These are phyloP conservation scores for Epiperipatus broadwayi DNA, from an alignment of 2,888 invertebrate species.

Conservation along the genomic window DNA sequence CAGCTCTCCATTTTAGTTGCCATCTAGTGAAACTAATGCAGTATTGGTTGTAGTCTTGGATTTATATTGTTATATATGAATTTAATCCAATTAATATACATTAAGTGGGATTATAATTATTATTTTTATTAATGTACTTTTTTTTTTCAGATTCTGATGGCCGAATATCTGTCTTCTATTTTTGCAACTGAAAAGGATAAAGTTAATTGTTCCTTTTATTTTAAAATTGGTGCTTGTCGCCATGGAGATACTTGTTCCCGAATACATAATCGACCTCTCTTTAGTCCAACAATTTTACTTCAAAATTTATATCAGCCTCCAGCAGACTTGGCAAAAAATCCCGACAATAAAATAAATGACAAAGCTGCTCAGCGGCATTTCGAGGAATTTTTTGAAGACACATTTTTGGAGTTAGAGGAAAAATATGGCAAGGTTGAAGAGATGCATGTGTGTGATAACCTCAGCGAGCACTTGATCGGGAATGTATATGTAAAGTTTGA, in stretches of 20 bases:
- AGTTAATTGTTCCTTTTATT: conserved; percentile 38
- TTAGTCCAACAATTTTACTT: conserved; percentile 35
- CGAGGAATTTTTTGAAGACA: conserved; percentile 35
- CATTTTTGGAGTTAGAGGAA: conserved; percentile 32
- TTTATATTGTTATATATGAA: too few relatives aligned
- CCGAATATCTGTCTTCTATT: conserved; percentile 35
- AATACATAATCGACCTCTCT: conserved; percentile 36
- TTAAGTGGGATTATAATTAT: too few relatives aligned
- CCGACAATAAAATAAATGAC: conserved; percentile 26
- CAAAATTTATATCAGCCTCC: conserved; percentile 35
- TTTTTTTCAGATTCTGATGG: too few relatives aligned
- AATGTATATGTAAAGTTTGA: conserved; percentile 36
- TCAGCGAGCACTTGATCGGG: conserved; percentile 34
- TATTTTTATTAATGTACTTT: too few relatives aligned
- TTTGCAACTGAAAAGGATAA: conserved; percentile 36
- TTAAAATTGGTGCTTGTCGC: conserved; percentile 37
- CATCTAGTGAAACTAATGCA: too few relatives aligned
- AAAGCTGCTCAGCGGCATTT: conserved; percentile 33
- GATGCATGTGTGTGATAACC: conserved; percentile 37
- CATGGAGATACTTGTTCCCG: conserved; percentile 37
- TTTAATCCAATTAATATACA: too few relatives aligned
- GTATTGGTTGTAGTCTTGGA: too few relatives aligned
- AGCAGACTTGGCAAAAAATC: conserved; percentile 29
- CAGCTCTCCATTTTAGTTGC: too few relatives aligned
- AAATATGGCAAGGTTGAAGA: conserved; percentile 37